Percentiles rank a stretch among this genome's conserved stretches.
Evolutionary conservation across 2,888 invertebrate genomes (phyloP).

Genomic region (Gymnosoma rotundatum): DNA sequence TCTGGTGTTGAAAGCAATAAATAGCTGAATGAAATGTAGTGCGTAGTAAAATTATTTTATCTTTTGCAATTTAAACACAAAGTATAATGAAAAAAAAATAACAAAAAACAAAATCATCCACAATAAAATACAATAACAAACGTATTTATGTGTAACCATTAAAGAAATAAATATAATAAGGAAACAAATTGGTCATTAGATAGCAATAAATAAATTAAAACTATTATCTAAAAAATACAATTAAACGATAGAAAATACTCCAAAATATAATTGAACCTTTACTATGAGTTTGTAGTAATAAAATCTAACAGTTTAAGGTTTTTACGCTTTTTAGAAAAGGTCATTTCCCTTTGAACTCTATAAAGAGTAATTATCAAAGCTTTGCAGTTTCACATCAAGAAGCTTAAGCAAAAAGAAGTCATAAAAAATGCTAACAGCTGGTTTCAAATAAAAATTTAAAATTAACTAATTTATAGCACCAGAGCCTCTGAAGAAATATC

Average conservation of each 20-base stretch:
- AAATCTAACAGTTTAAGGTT: background rate
- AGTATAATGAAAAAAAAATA: background rate
- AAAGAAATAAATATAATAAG: background rate
- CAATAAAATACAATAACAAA: background rate
- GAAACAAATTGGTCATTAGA: background rate
- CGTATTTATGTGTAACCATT: background rate
- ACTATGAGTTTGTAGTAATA: background rate
- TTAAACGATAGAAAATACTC: background rate
- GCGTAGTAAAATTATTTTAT: background rate
- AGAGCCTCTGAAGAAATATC: too few species aligned
- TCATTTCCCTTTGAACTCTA: background rate
- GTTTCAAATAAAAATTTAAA: too few species aligned
- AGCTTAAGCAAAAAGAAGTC: too few species aligned
- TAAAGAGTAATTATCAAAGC: too few species aligned
- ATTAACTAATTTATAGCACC: too few species aligned
- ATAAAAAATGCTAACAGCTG: too few species aligned
- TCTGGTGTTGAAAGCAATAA: background rate
- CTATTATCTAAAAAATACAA: background rate
- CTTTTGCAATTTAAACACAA: background rate
- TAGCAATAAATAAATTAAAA: background rate
- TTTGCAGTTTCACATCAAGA: too few species aligned
- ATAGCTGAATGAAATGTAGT: background rate
- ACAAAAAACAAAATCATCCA: background rate
- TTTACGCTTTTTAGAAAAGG: background rate
- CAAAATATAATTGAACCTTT: background rate